A percentile compares a stretch with the other conserved stretches of the same genome.
Evolutionary conservation across 2,113 vertebrate species (phyloP).

Genomic region (Anser cygnoides): DNA sequence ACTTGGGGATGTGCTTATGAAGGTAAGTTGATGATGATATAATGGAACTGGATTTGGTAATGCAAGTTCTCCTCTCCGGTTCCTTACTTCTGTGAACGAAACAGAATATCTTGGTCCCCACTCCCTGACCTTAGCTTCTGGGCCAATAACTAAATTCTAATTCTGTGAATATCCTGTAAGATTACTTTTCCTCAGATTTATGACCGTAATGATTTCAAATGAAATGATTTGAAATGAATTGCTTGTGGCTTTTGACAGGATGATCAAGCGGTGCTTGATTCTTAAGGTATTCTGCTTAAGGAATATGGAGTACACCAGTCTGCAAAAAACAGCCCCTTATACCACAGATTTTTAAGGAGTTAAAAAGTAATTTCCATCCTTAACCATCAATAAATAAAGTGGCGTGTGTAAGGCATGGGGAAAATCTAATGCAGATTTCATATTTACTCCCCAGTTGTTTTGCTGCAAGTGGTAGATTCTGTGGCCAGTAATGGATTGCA

Average conservation of each 20-base stretch:
- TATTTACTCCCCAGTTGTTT: background rate
- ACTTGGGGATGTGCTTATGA: background rate
- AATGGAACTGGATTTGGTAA: background rate
- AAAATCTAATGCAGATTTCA: background rate
- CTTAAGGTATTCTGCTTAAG: background rate
- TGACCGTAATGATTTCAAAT: background rate
- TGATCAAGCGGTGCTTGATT: background rate
- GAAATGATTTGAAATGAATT: background rate
- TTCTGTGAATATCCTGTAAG: background rate
- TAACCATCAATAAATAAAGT: background rate
- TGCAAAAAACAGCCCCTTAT: background rate
- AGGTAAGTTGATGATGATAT: background rate
- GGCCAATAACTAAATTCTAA: background rate
- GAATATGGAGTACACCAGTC: background rate
- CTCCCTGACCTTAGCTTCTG: background rate
- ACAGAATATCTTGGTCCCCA: background rate
- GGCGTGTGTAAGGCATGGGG: background rate
- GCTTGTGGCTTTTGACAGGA: background rate
- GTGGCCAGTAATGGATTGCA: background rate
- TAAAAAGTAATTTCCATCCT: background rate
- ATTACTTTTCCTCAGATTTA: background rate
- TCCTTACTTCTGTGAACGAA: background rate
- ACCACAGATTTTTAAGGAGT: background rate
- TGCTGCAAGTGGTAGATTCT: background rate
- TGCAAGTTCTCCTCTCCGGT: background rate